Base-by-base conservation (phyloP, 2,888 invertebrate species). In the Laspeyria flexula region DNA sequence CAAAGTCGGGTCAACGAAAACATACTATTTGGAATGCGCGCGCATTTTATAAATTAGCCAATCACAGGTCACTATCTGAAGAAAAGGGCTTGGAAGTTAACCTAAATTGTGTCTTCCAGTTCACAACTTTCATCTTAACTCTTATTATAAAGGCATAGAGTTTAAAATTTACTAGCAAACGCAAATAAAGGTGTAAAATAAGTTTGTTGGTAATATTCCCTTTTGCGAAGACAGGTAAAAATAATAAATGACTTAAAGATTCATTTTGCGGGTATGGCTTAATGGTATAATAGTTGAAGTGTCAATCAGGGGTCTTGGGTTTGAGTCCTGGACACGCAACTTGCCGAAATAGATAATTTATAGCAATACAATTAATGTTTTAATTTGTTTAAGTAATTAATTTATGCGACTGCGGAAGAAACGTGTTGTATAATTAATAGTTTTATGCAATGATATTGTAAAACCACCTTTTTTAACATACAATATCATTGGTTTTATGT, bases 11-110 rank as follows among this genome's bases (percentile, higher is more conserved):
- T 31, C 12, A 16, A 39, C 56, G 0, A 4, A 0, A 12, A 15
- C 37, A 42, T 9, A 27, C 21, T 43, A 39, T 35, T 23, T 38
- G 18, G 53, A 35, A 49, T 82, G 83, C 83, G 83, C 83, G 83
- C 83, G 83, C 83, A 82, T 50, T 58, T 37, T 41, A 35, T 38
- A 67, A 65, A 71, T 73, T 72, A 60, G 75, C 81, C 81, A 82
- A 82, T 82, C 76, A 67, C 59, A 65, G 65, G 58, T 58, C 57
- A 69, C 51, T 60, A 71, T 63, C 38, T 49, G 49, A 68, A 74
- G 71, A 70, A 80, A 77, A 80, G 72, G 77, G 79, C 69, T 76
- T 71, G 79, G 70, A 55, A 48, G 30, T 60, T 60, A 47, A 66
- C 64, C 64, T 56, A 51, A 33, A 45, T 60, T 38, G 33, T n/a